Conservation (phyloP, 2,888 invertebrate genomes). For the Rhagium mordax region DNA sequence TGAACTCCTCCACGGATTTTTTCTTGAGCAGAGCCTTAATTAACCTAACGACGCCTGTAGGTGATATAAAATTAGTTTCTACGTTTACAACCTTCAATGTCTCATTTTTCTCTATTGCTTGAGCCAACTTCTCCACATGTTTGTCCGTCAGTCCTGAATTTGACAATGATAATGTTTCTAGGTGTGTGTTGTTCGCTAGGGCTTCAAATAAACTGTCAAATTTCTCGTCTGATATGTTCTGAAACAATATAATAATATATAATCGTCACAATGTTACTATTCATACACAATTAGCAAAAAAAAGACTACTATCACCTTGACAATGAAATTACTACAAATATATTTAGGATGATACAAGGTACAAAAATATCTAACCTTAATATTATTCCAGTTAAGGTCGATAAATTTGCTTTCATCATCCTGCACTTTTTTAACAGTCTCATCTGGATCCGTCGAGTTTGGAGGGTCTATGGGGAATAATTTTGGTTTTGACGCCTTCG, state of each 20-base stretch:
- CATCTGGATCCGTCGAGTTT: slow-evolving; percentile 96
- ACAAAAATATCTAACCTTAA: slow-evolving; percentile 80
- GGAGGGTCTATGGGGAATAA: slow-evolving; percentile 95
- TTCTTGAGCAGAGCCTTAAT: slow-evolving; percentile 89
- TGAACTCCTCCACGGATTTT: slow-evolving; percentile 92
- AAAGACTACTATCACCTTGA: no score
- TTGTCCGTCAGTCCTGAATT: slow-evolving; percentile 95
- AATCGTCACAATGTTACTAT: no score
- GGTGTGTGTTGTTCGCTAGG: slow-evolving; percentile 89
- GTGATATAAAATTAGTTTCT: slow-evolving; percentile 98
- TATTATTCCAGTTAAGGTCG: slow-evolving; percentile 99
- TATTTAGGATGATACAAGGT: no score
- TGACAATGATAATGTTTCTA: slow-evolving; percentile 92
- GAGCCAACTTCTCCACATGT: slow-evolving; percentile 86
- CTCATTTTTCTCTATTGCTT: slow-evolving; percentile 86
- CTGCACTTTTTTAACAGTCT: slow-evolving; percentile 90
- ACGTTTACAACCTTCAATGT: slow-evolving; percentile 89
- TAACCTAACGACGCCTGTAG: slow-evolving; percentile 88
- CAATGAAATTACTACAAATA: no score
- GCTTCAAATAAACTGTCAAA: slow-evolving; percentile 91
- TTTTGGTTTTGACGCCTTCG: slow-evolving; percentile 94
- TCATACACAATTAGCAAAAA: no score
- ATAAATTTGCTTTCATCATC: slow-evolving; percentile 90
- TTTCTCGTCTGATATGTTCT: slow-evolving; percentile 98
- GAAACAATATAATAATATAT: slow-evolving; percentile 65